These are phyloP conservation scores for Oreochromis mossambicus DNA, from an alignment of 2,797 vertebrate genomes.

Conservation along the genomic window DNA sequence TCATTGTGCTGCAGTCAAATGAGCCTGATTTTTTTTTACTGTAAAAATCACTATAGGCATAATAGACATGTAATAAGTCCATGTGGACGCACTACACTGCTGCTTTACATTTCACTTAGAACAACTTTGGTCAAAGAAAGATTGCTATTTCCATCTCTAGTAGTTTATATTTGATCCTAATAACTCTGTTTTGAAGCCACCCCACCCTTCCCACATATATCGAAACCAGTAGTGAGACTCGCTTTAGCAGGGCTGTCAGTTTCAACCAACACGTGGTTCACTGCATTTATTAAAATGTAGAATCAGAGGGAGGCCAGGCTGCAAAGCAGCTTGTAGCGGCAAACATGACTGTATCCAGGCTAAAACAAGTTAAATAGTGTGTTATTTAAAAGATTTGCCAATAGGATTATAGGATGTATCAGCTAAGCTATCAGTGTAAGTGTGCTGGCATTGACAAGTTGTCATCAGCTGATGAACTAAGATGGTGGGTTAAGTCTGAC, in stretches of 20 bases:
- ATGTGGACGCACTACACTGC: not conserved
- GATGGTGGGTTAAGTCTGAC: not conserved
- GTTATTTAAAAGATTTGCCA: not conserved
- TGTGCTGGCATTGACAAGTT: not conserved
- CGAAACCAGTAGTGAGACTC: not conserved
- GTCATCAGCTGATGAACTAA: not conserved
- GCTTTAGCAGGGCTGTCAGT: fast-evolving
- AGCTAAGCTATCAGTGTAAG: fast-evolving
- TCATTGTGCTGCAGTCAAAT: not conserved
- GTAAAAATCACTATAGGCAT: not conserved
- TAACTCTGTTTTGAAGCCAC: not conserved
- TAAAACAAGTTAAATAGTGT: not conserved
- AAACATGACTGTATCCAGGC: no score
- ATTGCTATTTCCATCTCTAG: not conserved
- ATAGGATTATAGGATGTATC: not conserved
- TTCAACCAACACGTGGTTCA: not conserved
- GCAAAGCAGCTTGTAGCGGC: not conserved
- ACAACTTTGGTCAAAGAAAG: not conserved
- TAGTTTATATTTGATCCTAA: not conserved
- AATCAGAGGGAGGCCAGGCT: not conserved
- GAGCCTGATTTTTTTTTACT: not conserved
- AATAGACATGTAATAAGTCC: not conserved
- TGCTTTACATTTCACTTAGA: not conserved
- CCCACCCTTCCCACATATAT: not conserved
- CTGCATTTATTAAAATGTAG: not conserved